Percentiles rank a stretch among this genome's conserved stretches.
Conservation (phyloP, 2,888 invertebrate genomes). For the Exocentrus adspersus region DNA sequence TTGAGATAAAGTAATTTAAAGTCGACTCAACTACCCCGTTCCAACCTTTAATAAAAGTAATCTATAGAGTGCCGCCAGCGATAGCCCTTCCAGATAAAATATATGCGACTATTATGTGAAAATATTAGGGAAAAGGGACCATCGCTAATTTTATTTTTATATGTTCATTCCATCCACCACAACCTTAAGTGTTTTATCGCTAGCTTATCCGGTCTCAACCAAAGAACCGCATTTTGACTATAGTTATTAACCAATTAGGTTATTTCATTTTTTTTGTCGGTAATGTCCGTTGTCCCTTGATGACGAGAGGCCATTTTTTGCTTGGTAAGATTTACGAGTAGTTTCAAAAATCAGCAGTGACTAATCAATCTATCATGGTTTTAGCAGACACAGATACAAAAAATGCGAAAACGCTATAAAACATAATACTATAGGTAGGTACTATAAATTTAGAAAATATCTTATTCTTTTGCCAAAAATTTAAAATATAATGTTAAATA, state of each 20-base stretch:
- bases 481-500: too few relatives aligned
- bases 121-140: slow-evolving; percentile 15
- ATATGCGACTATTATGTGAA: slow-evolving; percentile 16
- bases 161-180: not conserved
- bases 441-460: too few relatives aligned
- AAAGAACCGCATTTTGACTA: not conserved
- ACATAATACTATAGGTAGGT: too few relatives aligned
- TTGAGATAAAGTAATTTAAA: not conserved
- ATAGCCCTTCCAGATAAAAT: slow-evolving; percentile 17
- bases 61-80: slow-evolving; percentile 13
- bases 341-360: not conserved
- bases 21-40: not conserved
- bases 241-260: slow-evolving; percentile 17
- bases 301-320: not conserved
- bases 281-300: slow-evolving; percentile 10
- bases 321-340: not conserved
- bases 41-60: slow-evolving; percentile 16
- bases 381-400: not conserved
- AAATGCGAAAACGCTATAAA: not conserved
- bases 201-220: slow-evolving; percentile 5
- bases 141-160: slow-evolving; percentile 12
- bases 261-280: slow-evolving; percentile 3
- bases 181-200: slow-evolving; percentile 14
- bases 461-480: too few relatives aligned
- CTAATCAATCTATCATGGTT: not conserved